Conservation (phyloP, 1,140 invertebrate species). For the Ceratina australensis region DNA sequence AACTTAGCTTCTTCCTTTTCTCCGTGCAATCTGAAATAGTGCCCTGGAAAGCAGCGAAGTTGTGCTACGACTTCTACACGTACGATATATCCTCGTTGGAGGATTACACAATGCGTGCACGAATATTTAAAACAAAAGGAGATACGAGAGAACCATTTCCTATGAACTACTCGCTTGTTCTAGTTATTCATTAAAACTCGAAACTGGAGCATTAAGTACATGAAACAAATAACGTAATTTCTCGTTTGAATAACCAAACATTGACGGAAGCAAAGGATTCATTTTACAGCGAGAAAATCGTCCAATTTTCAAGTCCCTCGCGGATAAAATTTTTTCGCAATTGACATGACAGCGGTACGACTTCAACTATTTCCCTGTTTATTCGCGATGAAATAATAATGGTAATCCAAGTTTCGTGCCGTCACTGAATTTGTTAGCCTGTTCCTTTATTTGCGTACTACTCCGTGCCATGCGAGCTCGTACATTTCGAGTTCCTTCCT, state of each 20-base stretch:
- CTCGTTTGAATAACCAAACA: too few species aligned
- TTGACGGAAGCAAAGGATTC: too few species aligned
- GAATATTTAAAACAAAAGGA: neutral
- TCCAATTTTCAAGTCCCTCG: too few species aligned
- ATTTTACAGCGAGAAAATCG: too few species aligned
- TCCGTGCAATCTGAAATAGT: slow-evolving; percentile 29
- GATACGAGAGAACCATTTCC: neutral
- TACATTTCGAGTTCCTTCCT: slow-evolving; percentile 11
- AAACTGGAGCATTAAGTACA: too few species aligned
- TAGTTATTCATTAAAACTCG: too few species aligned
- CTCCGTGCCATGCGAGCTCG: neutral
- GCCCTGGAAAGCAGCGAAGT: neutral
- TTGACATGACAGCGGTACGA: too few species aligned
- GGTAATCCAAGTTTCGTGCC: slow-evolving; percentile 28
- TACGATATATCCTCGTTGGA: neutral
- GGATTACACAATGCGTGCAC: neutral
- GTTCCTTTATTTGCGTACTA: neutral
- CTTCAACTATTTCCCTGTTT: neutral
- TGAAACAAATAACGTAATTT: too few species aligned
- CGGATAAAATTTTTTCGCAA: neutral
- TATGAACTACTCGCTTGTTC: too few species aligned
- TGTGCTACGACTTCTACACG: neutral
- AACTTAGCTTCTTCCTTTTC: slow-evolving; percentile 16
- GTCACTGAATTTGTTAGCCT: slow-evolving; percentile 24
- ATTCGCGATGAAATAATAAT: slow-evolving; percentile 28